These are phyloP conservation scores for Ormyrus labotus DNA, from an alignment of 2,888 invertebrate genomes.

Conservation along the genomic window DNA sequence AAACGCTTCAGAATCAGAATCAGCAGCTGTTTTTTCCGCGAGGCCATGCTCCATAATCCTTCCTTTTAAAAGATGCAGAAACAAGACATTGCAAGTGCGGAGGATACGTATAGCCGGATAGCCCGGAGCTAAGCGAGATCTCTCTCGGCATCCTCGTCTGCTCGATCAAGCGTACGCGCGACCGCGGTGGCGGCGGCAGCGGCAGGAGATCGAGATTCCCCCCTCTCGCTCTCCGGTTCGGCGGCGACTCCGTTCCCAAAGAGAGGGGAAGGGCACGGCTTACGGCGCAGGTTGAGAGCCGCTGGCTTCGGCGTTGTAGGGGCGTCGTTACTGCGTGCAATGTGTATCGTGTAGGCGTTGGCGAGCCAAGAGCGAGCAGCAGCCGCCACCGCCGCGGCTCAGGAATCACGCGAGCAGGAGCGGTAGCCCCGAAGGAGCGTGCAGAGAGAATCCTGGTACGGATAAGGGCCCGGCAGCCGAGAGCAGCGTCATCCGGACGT, in stretches of 20 bases:
- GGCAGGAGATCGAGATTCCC: not conserved
- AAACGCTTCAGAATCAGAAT: no score
- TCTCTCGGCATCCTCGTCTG: not conserved
- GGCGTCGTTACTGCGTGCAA: constrained; percentile 70
- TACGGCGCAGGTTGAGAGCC: constrained; percentile 60
- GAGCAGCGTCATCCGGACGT: no score
- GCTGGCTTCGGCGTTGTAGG: constrained; percentile 65
- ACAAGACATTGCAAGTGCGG: constrained; percentile 25
- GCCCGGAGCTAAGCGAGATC: not conserved
- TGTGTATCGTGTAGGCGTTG: constrained; percentile 75
- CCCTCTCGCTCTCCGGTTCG: not conserved
- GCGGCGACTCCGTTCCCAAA: not conserved
- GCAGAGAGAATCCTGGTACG: no score
- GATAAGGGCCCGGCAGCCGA: no score
- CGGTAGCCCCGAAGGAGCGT: no score
- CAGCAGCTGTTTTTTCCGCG: not conserved
- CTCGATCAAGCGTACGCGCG: not conserved
- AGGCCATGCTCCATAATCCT: not conserved
- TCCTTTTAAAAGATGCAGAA: constrained; percentile 28
- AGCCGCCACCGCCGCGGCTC: constrained; percentile 2
- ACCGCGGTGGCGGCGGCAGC: not conserved
- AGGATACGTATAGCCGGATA: not conserved
- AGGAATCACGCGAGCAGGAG: no score
- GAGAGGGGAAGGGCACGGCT: not conserved
- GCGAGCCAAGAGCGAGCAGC: constrained; percentile 62